phyloP scores from a whole-genome alignment of 2,797 vertebrate species.

The Columba guinea region DNA sequence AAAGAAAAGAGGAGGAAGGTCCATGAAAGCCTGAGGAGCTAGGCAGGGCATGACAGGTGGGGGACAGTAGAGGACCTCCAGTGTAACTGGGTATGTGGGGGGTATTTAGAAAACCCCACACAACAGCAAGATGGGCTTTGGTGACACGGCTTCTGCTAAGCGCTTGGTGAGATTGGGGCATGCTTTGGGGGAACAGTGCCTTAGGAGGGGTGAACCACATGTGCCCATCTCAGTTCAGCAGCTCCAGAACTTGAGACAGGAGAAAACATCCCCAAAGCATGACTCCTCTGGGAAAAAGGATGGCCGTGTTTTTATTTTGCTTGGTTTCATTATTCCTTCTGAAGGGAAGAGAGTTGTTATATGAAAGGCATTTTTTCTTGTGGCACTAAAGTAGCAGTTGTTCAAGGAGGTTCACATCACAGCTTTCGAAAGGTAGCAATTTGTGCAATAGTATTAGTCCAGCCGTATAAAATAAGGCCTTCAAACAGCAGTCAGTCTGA shows the following conservation, averaged over 20 bases:
- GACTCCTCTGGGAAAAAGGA: background rate
- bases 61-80: background rate
- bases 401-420: constrained; percentile 31
- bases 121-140: rapidly evolving
- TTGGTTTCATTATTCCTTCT: background rate
- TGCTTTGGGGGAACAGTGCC: rapidly evolving
- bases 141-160: background rate
- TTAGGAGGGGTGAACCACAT: rapidly evolving
- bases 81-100: rapidly evolving
- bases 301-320: background rate
- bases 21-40: background rate
- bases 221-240: rapidly evolving
- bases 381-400: constrained; percentile 46
- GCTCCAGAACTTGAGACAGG: background rate
- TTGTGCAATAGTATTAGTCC: constrained; percentile 46
- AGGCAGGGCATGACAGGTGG: no score
- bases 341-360: constrained; percentile 16
- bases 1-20: background rate
- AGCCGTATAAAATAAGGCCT: background rate
- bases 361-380: constrained; percentile 44
- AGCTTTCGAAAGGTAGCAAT: constrained; percentile 46
- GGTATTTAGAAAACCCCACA: background rate
- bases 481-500: background rate
- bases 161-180: rapidly evolving
- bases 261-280: background rate